Conservation (phyloP, 2,797 vertebrate genomes). For the Hypotaenidia philippensis region DNA sequence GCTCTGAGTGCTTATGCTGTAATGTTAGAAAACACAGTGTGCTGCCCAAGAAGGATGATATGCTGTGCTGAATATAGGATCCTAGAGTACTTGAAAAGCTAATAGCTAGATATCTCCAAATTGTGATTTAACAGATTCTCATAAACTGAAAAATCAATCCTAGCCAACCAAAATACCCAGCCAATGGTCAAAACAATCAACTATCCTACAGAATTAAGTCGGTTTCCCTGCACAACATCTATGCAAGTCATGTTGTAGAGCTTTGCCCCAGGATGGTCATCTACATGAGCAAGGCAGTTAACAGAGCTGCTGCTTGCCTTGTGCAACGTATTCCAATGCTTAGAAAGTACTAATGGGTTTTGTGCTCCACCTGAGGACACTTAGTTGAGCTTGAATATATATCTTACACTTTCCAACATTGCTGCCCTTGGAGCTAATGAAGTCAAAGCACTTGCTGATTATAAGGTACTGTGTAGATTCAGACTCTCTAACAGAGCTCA, state of each 20-base stretch:
- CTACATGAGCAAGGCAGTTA: not conserved
- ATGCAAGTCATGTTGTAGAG: not conserved
- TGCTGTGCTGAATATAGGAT: not conserved
- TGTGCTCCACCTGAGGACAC: not conserved
- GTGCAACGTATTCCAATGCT: not conserved
- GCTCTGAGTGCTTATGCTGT: not conserved
- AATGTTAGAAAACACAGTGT: not conserved
- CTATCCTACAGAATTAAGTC: not conserved
- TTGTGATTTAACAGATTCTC: not conserved
- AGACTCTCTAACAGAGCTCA: not conserved
- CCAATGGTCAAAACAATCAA: no score
- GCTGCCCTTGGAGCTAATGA: not conserved
- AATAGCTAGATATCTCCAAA: not conserved
- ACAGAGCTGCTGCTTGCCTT: not conserved
- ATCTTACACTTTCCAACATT: not conserved
- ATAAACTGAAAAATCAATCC: not conserved
- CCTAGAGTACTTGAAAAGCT: not conserved
- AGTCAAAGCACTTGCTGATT: not conserved
- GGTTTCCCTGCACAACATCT: not conserved
- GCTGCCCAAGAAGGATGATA: not conserved
- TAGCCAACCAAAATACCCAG: not conserved
- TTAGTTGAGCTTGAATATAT: not conserved
- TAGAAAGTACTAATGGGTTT: not conserved
- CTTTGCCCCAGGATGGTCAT: not conserved
- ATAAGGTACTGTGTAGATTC: not conserved